Percentiles rank a stretch among this genome's conserved stretches.
These are phyloP conservation scores for Cepphus grylle DNA, from an alignment of 2,113 vertebrate species.

Conservation along the genomic window DNA sequence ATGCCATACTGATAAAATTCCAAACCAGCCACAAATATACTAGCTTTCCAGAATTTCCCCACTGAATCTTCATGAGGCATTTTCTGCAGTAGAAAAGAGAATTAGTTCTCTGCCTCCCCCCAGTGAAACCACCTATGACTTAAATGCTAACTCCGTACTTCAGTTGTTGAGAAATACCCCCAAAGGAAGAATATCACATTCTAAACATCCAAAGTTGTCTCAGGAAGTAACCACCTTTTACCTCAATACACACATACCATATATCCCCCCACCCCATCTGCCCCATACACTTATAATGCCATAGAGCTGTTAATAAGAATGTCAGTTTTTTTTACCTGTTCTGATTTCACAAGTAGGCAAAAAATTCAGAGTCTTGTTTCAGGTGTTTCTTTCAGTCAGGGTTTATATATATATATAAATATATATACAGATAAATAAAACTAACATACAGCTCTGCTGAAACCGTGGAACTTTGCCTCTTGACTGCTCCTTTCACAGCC, in stretches of 20 bases:
- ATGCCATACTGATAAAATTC: not conserved
- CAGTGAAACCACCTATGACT: not conserved
- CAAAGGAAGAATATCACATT: not conserved
- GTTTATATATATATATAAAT: not conserved
- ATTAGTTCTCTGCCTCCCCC: not conserved
- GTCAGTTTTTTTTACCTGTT: not conserved
- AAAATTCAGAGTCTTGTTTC: not conserved
- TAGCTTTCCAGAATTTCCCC: not conserved
- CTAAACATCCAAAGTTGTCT: not conserved
- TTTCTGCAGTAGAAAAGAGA: not conserved
- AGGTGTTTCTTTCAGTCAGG: not conserved
- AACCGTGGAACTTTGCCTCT: rapidly evolving
- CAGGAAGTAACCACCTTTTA: not conserved
- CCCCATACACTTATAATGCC: not conserved
- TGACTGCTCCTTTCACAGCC: not conserved
- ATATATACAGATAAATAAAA: not conserved
- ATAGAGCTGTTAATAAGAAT: not conserved
- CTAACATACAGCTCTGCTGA: rapidly evolving
- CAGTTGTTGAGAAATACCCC: not conserved
- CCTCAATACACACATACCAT: not conserved
- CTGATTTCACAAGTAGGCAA: not conserved
- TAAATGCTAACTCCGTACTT: not conserved
- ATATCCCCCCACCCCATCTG: not conserved
- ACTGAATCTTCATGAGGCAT: not conserved
- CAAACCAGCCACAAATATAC: not conserved